Evolutionary conservation across 1,140 invertebrate genomes (phyloP).

Genomic region (Diachasma alloeum): DNA sequence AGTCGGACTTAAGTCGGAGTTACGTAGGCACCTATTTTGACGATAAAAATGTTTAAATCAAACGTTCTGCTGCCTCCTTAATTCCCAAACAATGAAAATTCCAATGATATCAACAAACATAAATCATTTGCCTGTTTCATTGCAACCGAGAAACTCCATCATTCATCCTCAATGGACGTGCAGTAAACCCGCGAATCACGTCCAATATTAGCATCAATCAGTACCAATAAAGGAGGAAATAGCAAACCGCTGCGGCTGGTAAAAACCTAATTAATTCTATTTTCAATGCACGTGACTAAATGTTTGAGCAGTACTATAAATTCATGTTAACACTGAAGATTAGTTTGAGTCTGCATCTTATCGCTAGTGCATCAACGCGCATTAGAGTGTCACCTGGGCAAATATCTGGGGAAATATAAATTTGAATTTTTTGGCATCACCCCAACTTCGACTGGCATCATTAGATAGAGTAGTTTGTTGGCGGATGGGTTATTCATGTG

Average conservation of each 20-base stretch:
- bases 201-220: constrained; percentile 26
- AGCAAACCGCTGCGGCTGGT: background rate
- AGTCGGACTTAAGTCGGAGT: no score
- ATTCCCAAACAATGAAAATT: background rate
- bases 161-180: background rate
- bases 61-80: no score
- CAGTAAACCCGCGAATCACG: background rate
- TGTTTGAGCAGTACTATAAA: constrained; percentile 16
- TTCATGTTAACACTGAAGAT: constrained; percentile 2
- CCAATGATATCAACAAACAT: background rate
- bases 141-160: background rate
- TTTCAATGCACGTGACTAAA: background rate
- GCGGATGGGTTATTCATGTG: no score
- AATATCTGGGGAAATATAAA: background rate
- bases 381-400: background rate
- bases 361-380: background rate
- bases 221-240: constrained; percentile 23
- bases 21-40: no score
- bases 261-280: background rate
- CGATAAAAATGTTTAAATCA: no score
- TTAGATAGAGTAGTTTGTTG: background rate
- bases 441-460: background rate
- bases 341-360: background rate
- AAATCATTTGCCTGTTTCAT: background rate
- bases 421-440: no score